Percentiles rank a stretch among this genome's conserved stretches.
Evolutionary conservation across 2,113 vertebrate species (phyloP).

Genomic region (Deroptyus accipitrinus): DNA sequence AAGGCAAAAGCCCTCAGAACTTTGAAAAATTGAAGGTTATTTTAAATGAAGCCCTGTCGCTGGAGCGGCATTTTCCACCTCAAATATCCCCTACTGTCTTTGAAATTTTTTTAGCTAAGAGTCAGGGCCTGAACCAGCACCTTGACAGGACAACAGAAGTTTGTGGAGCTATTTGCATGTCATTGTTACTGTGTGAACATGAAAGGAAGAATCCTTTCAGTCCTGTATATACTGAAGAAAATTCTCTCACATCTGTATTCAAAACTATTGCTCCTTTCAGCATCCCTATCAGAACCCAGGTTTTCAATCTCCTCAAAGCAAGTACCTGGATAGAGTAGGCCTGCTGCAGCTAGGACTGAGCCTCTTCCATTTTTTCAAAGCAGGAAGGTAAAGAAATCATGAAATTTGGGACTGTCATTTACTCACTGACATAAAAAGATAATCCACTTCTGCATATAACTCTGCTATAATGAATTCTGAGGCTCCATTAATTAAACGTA

Average conservation of each 20-base stretch:
- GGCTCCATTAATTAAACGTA: background rate
- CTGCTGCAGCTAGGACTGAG: background rate
- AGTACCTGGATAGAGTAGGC: background rate
- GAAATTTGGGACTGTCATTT: background rate
- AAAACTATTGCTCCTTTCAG: background rate
- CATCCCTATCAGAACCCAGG: background rate
- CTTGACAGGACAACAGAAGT: background rate
- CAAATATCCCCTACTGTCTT: background rate
- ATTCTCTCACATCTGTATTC: background rate
- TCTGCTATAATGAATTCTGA: background rate
- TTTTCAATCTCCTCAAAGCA: background rate
- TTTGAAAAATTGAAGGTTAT: background rate
- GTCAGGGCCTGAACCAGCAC: background rate
- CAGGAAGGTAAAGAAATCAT: background rate
- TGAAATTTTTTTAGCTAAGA: background rate
- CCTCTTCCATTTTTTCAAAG: background rate
- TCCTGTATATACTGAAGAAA: rapidly evolving
- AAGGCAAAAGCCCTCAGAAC: background rate
- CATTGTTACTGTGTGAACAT: rapidly evolving
- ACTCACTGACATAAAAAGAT: background rate
- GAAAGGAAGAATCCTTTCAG: background rate
- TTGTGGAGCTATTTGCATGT: background rate
- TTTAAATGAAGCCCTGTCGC: background rate
- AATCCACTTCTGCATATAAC: background rate
- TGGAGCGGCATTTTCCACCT: background rate